Evolutionary conservation across 2,797 vertebrate species (phyloP), one percentile per base, ranked within the genome.

Genomic region (Chelmon rostratus): DNA sequence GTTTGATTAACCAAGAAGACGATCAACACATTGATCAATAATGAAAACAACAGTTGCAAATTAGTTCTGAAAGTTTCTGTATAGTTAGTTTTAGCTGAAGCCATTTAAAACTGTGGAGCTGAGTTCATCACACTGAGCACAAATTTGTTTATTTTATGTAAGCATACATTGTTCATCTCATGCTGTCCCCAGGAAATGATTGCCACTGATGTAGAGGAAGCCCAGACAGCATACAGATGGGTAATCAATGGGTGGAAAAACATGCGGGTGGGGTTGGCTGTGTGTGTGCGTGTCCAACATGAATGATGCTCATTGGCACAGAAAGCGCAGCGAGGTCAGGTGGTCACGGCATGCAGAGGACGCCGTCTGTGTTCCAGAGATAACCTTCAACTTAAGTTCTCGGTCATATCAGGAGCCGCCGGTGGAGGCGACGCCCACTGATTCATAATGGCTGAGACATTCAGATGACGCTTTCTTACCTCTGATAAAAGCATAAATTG

Each of bases 241-340:
- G 28, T 89, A 87, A 92, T 92, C 91, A 86, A 93, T 92, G 65
- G 35, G 73, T 86, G 91, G 92, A 92, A 94, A 90, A 83, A 79
- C 72, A 67, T 44, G 68, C 67, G 69, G 58, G 64, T 42, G 67
- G 69, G 33, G 46, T 33, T 8, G 42, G 18, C 13, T 18, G 16
- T 31, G 23, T 16, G 35, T 58, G 49, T 35, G 15, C 2, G 18
- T 37, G 50, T 63, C 56, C 23, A 77, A 59, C 53, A 66, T 31
- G 46, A 67, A 37, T 38, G 67, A 54, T 42, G 42, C 52, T 50
- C 33, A 18, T 1, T 70, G 67, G 58, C 6, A 23, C 16, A 46
- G 61, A 72, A 46, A 44, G 42, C 13, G 57, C 53, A 64, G 33
- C 4, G 18, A 58, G 74, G 72, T 85, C 70, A 78, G 70, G 73